Conservation (phyloP, 2,888 invertebrate genomes). For the Silvanus unidentatus region DNA sequence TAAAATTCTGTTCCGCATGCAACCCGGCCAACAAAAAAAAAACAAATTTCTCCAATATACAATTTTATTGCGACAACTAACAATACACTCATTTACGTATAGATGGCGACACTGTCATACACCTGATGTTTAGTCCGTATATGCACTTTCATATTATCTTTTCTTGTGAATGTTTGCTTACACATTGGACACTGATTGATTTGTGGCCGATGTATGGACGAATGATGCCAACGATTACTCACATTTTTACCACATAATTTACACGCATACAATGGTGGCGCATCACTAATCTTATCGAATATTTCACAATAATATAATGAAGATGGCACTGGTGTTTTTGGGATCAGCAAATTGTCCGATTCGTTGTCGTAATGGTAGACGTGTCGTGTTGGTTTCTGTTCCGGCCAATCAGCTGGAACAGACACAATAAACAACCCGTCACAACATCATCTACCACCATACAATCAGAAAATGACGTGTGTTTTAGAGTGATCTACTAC, state of each 20-base stretch:
- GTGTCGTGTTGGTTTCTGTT: constrained; percentile 28
- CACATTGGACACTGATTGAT: constrained; percentile 57
- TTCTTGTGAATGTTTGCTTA: constrained; percentile 51
- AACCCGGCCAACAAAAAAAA: too few species aligned
- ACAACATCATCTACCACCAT: constrained; percentile 30
- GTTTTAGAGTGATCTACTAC: not conserved
- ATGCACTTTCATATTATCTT: constrained; percentile 63
- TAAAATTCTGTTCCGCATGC: too few species aligned
- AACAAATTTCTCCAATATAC: too few species aligned
- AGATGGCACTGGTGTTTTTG: constrained; percentile 16
- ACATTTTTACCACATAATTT: constrained; percentile 60
- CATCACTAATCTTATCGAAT: constrained; percentile 33
- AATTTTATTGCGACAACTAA: too few species aligned
- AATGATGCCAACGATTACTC: constrained; percentile 62
- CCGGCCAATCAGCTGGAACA: constrained; percentile 40
- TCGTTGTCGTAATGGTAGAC: constrained; percentile 18
- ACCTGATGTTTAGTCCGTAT: constrained; percentile 55
- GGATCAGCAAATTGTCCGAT: not conserved
- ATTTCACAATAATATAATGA: constrained; percentile 36
- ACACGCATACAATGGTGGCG: constrained; percentile 52
- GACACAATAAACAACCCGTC: constrained; percentile 33
- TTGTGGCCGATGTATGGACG: constrained; percentile 60
- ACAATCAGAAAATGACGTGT: too few species aligned
- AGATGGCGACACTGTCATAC: too few species aligned
- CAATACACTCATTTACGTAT: too few species aligned